Conservation (phyloP, 2,797 vertebrate genomes). For the Falco concolor region DNA sequence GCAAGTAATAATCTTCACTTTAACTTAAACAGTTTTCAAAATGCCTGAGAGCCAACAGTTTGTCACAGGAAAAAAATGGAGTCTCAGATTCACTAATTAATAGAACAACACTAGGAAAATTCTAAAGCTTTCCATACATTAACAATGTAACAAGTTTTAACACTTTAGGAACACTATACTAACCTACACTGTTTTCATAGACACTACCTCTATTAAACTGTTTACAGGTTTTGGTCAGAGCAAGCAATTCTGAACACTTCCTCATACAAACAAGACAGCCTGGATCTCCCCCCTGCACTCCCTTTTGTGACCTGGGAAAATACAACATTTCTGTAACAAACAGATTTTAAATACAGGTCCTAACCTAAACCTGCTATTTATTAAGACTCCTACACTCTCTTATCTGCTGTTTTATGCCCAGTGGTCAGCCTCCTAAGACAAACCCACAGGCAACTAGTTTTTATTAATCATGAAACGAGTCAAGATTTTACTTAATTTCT, state of each 20-base stretch:
- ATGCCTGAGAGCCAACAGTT: not conserved
- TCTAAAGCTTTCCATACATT: not conserved
- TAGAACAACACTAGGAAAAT: not conserved
- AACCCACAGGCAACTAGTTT: not conserved
- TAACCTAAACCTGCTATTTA: not conserved
- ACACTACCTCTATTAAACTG: not conserved
- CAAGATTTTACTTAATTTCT: not conserved
- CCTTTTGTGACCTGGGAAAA: not conserved
- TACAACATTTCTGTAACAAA: not conserved
- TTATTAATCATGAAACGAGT: not conserved
- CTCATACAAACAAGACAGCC: not conserved
- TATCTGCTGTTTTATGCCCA: not conserved
- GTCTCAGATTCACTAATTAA: not conserved
- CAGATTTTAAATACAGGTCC: not conserved
- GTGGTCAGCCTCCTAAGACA: not conserved
- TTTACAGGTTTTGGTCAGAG: not conserved
- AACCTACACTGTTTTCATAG: not conserved
- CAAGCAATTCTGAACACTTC: not conserved
- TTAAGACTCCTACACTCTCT: not conserved
- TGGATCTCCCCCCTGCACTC: not conserved
- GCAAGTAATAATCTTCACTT: not conserved
- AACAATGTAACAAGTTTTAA: not conserved
- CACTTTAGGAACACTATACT: not conserved
- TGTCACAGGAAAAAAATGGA: not conserved
- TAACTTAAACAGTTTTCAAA: not conserved